These are phyloP conservation scores for Gobiocypris rarus DNA, from an alignment of 2,113 vertebrate genomes.

Conservation along the genomic window DNA sequence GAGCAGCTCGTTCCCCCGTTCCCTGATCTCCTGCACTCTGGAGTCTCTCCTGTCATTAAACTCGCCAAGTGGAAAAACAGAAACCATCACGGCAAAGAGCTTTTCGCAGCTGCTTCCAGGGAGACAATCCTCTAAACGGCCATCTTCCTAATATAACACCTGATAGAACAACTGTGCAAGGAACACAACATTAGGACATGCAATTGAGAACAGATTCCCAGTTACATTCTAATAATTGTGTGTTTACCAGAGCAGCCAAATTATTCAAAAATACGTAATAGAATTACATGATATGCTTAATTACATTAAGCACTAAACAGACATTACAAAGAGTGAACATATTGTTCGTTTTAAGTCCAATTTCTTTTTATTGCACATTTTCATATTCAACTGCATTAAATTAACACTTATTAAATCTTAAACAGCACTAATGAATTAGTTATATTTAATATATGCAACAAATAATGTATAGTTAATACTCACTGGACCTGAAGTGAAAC, in stretches of 20 bases:
- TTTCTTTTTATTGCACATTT: not conserved
- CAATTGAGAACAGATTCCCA: not conserved
- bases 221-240: not conserved
- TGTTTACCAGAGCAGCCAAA: not conserved
- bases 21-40: conserved; percentile 38
- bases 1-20: conserved; percentile 24
- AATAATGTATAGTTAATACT: no score
- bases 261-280: not conserved
- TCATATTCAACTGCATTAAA: not conserved
- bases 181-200: not conserved
- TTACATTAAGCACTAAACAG: no score
- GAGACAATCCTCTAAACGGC: conserved; percentile 25
- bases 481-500: no score
- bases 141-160: conserved; percentile 33
- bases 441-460: not conserved
- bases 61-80: conserved; percentile 70
- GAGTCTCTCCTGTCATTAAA: conserved; percentile 71
- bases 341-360: not conserved
- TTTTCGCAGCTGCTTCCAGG: conserved; percentile 72
- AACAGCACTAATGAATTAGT: not conserved
- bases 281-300: not conserved
- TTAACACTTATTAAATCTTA: not conserved
- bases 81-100: conserved; percentile 68
- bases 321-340: not conserved
- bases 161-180: conserved; percentile 23